Base-by-base conservation (phyloP, 2,113 vertebrate species). In the Numida meleagris region DNA sequence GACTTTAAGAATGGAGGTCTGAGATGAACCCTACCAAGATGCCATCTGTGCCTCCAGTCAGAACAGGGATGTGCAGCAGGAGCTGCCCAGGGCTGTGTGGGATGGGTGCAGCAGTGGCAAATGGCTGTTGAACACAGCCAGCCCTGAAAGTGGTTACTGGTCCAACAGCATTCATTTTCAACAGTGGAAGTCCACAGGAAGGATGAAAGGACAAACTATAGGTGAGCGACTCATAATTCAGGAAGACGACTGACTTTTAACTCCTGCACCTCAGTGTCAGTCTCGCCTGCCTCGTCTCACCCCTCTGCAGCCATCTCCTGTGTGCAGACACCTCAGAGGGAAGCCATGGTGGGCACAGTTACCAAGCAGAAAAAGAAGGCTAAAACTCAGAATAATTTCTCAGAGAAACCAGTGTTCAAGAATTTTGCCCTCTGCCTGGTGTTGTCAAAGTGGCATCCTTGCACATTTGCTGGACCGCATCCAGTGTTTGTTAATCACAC, bases 401-500 rank as follows among this genome's bases (percentile, higher is more conserved):
- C 63, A 83, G 89, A 3, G 1, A 82, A 21, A 45, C 6, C 70
- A 80, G 67, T 33, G 62, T 92, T 88, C 34, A 55, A 62, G 72
- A 77, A 83, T 91, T 88, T 77, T 88, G 50, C 63, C 70, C 79
- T 55, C 84, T 92, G 74, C 75, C 66, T 70, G 42, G 53, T 80
- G 63, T 84, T 93, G 87, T 95, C 91, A 50, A 73, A 88, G 75
- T 71, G 89, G 82, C 51, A 90, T 51, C 57, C 86, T 36, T 59
- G 65, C 43, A 78, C 27, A 9, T 72, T 77, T 36, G 38, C 63
- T 91, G 91, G 95, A 77, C 68, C 74, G 81, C 74, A 82, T 93
- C 94, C 89, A 80, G 61, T 5, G 73, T 65, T 46, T 94, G 91
- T 85, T 82, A 80, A 89, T 94, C 91, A 96, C 71, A 63, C 38